Conservation (phyloP, 2,113 vertebrate species). For the Podarcis cretensis region DNA sequence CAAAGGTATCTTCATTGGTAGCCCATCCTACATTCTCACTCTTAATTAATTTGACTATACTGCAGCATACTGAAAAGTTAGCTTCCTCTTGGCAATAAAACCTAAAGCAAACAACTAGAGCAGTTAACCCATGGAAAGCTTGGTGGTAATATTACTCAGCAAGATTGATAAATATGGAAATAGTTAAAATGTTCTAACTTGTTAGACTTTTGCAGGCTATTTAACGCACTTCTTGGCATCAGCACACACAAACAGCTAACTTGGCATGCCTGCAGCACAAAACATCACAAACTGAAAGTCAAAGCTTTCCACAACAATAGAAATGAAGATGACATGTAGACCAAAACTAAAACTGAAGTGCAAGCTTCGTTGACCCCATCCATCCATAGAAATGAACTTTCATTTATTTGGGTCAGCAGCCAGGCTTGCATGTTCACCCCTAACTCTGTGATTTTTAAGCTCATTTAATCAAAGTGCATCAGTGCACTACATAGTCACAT, state of each 20-base stretch:
- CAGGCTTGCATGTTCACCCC: no score
- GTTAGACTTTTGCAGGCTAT: conserved; percentile 61
- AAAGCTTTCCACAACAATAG: conserved; percentile 56
- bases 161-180: conserved; percentile 74
- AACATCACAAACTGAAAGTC: conserved; percentile 52
- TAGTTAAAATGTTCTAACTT: conserved; percentile 69
- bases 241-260: conserved; percentile 61
- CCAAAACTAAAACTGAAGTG: neutral
- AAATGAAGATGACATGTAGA: conserved; percentile 42
- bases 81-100: conserved; percentile 58
- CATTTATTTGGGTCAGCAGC: neutral
- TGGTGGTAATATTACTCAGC: conserved; percentile 63
- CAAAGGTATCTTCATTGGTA: conserved; percentile 52
- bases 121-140: conserved; percentile 70
- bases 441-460: neutral
- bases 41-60: conserved; percentile 49
- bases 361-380: neutral
- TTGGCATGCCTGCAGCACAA: conserved; percentile 61
- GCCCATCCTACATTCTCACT: conserved; percentile 21
- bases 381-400: neutral
- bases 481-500: neutral
- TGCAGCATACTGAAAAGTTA: conserved; percentile 28
- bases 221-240: conserved; percentile 52
- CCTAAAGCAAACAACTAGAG: conserved; percentile 45
- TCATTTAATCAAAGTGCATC: neutral